A percentile compares a stretch with the other conserved stretches of the same genome.
These are phyloP conservation scores for Junonia oenone DNA, from an alignment of 2,888 invertebrate genomes.

Conservation along the genomic window DNA sequence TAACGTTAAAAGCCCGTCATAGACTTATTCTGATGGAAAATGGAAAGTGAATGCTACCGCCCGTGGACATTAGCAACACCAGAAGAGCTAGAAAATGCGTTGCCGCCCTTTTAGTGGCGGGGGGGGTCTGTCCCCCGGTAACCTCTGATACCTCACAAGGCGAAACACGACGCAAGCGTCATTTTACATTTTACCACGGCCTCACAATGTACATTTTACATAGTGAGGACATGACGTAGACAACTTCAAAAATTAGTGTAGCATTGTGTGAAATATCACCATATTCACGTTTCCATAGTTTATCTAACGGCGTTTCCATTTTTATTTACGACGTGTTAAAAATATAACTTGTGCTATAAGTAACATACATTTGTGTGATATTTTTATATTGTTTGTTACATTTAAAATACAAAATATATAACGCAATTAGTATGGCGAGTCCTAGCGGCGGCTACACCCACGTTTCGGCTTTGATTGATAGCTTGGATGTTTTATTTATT, in stretches of 20 bases:
- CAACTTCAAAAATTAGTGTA: not conserved
- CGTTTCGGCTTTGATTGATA: slow-evolving; percentile 29
- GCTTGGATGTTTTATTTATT: slow-evolving; percentile 19
- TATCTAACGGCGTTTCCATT: not conserved
- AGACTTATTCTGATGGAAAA: no score
- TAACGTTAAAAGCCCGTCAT: no score
- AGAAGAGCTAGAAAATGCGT: no score
- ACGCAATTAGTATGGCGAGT: slow-evolving; percentile 12
- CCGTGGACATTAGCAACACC: no score
- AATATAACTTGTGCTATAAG: not conserved
- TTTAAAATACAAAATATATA: slow-evolving; percentile 5
- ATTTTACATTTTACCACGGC: no score
- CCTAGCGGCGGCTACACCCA: slow-evolving; percentile 21
- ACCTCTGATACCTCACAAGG: no score
- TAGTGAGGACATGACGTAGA: no score
- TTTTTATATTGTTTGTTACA: not conserved
- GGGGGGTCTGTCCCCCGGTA: no score
- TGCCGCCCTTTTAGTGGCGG: no score
- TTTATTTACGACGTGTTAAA: not conserved
- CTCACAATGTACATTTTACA: no score
- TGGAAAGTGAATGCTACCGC: no score
- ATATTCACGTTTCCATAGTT: not conserved
- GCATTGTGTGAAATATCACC: not conserved
- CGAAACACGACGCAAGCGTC: no score
- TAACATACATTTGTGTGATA: not conserved